Conservation (phyloP, 2,113 vertebrate species). For the Marmota monax region DNA sequence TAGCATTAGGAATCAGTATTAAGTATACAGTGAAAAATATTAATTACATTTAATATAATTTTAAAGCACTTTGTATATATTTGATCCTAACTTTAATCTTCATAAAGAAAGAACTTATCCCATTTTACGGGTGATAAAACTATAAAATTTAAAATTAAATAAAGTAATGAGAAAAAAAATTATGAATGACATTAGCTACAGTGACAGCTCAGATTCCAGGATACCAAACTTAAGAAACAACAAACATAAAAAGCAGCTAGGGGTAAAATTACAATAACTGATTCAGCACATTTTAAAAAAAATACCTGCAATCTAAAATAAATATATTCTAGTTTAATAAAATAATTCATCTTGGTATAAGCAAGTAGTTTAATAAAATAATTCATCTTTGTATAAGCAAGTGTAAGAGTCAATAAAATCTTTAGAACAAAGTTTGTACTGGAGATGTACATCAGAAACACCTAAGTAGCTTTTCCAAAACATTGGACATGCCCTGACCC, state of each 20-base stretch:
- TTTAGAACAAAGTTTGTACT: slow-evolving; percentile 16
- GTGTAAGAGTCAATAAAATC: slow-evolving; percentile 35
- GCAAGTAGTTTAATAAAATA: neutral
- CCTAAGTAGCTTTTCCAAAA: slow-evolving; percentile 63
- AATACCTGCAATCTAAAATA: slow-evolving; percentile 53
- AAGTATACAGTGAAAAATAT: slow-evolving; percentile 50
- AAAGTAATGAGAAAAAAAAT: slow-evolving; percentile 53
- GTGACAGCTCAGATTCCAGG: neutral
- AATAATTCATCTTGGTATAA: slow-evolving; percentile 5
- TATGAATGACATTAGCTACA: slow-evolving; percentile 41
- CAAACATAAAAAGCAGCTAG: slow-evolving; percentile 23
- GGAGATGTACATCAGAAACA: slow-evolving; percentile 25
- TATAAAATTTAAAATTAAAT: slow-evolving; percentile 59
- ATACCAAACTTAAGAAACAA: slow-evolving; percentile 33
- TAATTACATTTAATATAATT: slow-evolving; percentile 44
- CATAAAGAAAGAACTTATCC: slow-evolving; percentile 47
- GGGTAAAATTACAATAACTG: slow-evolving; percentile 32
- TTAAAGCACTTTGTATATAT: slow-evolving; percentile 37
- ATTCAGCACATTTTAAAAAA: neutral
- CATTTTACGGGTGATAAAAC: slow-evolving; percentile 43
- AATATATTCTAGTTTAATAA: slow-evolving; percentile 39
- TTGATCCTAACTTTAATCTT: slow-evolving; percentile 28
- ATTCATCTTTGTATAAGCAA: neutral
- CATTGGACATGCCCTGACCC: neutral
- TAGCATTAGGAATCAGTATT: slow-evolving; percentile 16